These are phyloP conservation scores for Gadopsis bispinosus DNA, from an alignment of 2,797 vertebrate species.

Conservation along the genomic window DNA sequence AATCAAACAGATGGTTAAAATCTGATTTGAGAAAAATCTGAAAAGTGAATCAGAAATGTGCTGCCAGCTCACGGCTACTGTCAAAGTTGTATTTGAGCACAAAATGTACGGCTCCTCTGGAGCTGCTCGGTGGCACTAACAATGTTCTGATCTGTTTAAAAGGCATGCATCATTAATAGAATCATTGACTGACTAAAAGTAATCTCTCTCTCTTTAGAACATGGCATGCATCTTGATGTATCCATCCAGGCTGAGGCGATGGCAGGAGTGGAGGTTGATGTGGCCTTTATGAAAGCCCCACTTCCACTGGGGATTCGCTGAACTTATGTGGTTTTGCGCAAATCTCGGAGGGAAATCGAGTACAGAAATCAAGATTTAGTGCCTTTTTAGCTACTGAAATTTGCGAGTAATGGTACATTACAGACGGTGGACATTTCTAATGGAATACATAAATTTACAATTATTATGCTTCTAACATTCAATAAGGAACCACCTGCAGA, in stretches of 20 bases:
- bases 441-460: slow-evolving; percentile 17
- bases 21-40: slow-evolving; percentile 29
- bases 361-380: slow-evolving; percentile 54
- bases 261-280: background rate
- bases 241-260: slow-evolving; percentile 1
- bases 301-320: slow-evolving; percentile 14
- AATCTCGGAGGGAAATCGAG: slow-evolving; percentile 23
- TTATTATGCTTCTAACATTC: slow-evolving; percentile 22
- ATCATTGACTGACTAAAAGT: background rate
- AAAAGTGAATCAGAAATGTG: slow-evolving; percentile 22
- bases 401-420: slow-evolving; percentile 27
- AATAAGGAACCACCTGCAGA: background rate
- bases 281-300: background rate
- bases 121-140: background rate
- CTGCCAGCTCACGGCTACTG: slow-evolving; percentile 9
- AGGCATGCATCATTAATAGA: background rate
- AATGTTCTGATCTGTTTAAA: slow-evolving; percentile 2
- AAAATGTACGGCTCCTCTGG: background rate
- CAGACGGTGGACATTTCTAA: slow-evolving; percentile 23
- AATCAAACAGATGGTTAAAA: slow-evolving; percentile 34
- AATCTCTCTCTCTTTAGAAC: background rate
- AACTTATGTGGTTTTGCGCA: slow-evolving; percentile 33
- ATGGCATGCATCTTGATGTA: background rate
- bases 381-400: slow-evolving; percentile 28
- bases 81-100: slow-evolving; percentile 13